Conservation (phyloP, 2,888 invertebrate species). For the Pardosa pseudoannulata region DNA sequence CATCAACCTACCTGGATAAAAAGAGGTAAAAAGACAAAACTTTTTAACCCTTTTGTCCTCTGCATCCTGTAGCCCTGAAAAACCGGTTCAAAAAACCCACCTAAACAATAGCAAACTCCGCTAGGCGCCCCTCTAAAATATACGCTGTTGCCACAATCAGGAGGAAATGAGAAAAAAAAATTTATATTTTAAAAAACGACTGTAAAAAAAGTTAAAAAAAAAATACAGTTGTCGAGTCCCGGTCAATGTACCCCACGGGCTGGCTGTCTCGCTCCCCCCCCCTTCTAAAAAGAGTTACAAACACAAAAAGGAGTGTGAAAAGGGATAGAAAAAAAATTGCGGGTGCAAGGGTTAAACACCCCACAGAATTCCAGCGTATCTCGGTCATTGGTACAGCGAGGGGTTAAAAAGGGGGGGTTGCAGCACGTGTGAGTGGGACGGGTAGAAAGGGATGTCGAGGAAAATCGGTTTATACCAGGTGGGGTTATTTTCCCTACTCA, state of each 20-base stretch:
- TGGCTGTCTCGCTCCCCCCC: not conserved
- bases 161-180: not conserved
- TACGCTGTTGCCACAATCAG: conserved; percentile 24
- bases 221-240: not conserved
- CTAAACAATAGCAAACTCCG: not conserved
- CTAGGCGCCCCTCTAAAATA: conserved; percentile 36
- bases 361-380: conserved; percentile 57
- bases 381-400: conserved; percentile 64
- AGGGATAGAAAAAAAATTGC: not conserved
- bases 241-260: conserved; percentile 22
- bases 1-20: conserved; percentile 36
- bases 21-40: too few species aligned
- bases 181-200: conserved; percentile 33
- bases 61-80: not conserved
- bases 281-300: not conserved
- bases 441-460: conserved; percentile 24
- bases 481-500: not conserved
- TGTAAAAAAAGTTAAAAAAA: not conserved
- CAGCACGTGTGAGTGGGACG: not conserved
- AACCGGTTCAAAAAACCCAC: conserved; percentile 29
- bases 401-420: not conserved
- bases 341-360: conserved; percentile 28
- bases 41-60: conserved; percentile 9
- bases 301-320: not conserved
- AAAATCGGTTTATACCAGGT: conserved; percentile 29